A percentile compares a stretch with the other conserved stretches of the same genome.
These are phyloP conservation scores for Pterostichus madidus DNA, from an alignment of 2,888 invertebrate genomes.

Conservation along the genomic window DNA sequence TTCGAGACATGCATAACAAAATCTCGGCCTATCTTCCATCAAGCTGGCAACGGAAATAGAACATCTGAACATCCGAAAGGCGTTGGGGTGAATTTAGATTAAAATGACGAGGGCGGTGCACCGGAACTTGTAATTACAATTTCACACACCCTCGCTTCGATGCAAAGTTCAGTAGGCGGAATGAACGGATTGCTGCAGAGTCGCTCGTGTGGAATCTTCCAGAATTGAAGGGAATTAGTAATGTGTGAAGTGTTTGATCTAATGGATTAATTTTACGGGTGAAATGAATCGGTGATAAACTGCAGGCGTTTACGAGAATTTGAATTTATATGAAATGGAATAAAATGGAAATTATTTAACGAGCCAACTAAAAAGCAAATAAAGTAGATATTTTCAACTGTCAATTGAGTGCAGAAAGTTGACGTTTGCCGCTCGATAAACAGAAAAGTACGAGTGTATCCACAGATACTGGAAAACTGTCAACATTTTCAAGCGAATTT, in stretches of 20 bases:
- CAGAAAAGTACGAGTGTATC: too few species aligned
- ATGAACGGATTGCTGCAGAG: slow-evolving; percentile 1
- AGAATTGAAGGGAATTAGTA: neutral
- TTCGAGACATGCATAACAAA: slow-evolving; percentile 32
- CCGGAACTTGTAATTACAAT: slow-evolving; percentile 27
- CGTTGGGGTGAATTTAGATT: slow-evolving; percentile 53
- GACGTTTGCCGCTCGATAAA: too few species aligned
- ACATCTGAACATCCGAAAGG: slow-evolving; percentile 27
- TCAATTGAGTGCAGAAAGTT: too few species aligned
- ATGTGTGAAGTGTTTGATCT: neutral
- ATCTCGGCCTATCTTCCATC: slow-evolving; percentile 17
- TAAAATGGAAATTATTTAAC: too few species aligned
- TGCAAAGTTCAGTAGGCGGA: slow-evolving; percentile 17
- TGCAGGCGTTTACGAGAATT: too few species aligned
- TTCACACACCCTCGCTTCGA: slow-evolving; percentile 23
- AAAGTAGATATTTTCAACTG: too few species aligned
- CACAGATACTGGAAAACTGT: too few species aligned
- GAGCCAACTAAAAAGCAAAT: too few species aligned
- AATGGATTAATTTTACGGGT: neutral
- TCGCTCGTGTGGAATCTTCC: neutral
- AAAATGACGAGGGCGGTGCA: neutral
- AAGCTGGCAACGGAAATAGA: slow-evolving; percentile 32
- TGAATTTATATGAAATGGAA: too few species aligned
- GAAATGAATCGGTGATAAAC: neutral
- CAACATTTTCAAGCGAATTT: too few species aligned